These are phyloP conservation scores for Watsonalla cultraria DNA, from an alignment of 2,888 invertebrate species.

Conservation along the genomic window DNA sequence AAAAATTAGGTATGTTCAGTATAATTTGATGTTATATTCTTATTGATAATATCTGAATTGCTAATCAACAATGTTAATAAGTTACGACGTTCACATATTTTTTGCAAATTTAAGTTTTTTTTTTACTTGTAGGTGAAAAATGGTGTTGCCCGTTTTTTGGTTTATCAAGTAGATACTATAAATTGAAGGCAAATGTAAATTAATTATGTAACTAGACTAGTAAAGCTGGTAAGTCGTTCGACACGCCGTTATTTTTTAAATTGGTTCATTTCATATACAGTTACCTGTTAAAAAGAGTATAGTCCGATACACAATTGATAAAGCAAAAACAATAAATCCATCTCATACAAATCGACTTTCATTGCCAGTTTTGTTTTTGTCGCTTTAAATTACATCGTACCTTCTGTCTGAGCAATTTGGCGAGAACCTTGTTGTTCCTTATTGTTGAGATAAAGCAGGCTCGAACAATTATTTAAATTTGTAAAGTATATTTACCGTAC, in stretches of 20 bases:
- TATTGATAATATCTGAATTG: too few relatives aligned
- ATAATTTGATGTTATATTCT: too few relatives aligned
- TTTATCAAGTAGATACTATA: too few relatives aligned
- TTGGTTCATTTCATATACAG: neutral
- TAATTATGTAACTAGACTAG: slow-evolving; percentile 4
- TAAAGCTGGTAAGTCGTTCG: neutral
- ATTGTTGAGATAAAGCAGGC: neutral
- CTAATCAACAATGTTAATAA: too few relatives aligned
- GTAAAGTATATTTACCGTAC: neutral
- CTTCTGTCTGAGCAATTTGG: neutral
- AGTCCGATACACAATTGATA: neutral
- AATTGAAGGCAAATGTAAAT: neutral
- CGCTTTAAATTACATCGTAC: neutral
- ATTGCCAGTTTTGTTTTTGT: neutral
- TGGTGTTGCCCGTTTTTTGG: too few relatives aligned
- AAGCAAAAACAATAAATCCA: neutral
- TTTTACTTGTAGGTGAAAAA: too few relatives aligned
- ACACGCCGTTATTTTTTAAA: neutral
- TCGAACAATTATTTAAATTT: neutral
- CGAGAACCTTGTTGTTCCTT: too few relatives aligned
- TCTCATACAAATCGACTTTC: neutral
- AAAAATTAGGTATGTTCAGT: too few relatives aligned
- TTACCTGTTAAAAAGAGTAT: neutral
- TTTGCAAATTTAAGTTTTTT: too few relatives aligned
- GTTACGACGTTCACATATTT: too few relatives aligned